Evolutionary conservation across 2,797 vertebrate species (phyloP).

Genomic region (Pogonophryne albipinna): DNA sequence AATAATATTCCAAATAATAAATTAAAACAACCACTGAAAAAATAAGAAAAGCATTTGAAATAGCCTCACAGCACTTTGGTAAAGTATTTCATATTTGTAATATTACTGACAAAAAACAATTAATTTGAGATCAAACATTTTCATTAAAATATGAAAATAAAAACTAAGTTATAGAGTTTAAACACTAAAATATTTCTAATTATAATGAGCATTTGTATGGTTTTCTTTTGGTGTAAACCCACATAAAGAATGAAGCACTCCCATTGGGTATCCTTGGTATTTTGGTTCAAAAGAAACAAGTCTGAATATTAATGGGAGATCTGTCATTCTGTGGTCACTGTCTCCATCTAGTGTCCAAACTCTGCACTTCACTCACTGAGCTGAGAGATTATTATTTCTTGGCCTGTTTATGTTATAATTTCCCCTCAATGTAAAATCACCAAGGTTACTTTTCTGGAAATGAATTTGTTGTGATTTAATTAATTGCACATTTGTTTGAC

Average conservation of each 20-base stretch:
- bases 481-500: not conserved
- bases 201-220: too few relatives aligned
- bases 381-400: not conserved
- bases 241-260: not conserved
- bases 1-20: too few relatives aligned
- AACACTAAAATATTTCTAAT: too few relatives aligned
- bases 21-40: not conserved
- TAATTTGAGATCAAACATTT: not conserved
- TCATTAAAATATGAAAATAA: not conserved
- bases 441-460: not conserved
- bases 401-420: not conserved
- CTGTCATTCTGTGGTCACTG: conserved; percentile 21
- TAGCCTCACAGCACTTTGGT: not conserved
- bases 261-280: not conserved
- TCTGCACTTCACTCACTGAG: not conserved
- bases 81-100: not conserved
- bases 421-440: not conserved
- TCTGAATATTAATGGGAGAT: not conserved
- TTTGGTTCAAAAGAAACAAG: not conserved
- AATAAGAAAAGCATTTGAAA: not conserved
- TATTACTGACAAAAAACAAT: not conserved
- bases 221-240: not conserved
- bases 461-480: not conserved
- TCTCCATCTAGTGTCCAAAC: conserved; percentile 66
- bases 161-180: too few relatives aligned